These are phyloP conservation scores for Coreius guichenoti DNA, from an alignment of 2,797 vertebrate species.

Conservation along the genomic window DNA sequence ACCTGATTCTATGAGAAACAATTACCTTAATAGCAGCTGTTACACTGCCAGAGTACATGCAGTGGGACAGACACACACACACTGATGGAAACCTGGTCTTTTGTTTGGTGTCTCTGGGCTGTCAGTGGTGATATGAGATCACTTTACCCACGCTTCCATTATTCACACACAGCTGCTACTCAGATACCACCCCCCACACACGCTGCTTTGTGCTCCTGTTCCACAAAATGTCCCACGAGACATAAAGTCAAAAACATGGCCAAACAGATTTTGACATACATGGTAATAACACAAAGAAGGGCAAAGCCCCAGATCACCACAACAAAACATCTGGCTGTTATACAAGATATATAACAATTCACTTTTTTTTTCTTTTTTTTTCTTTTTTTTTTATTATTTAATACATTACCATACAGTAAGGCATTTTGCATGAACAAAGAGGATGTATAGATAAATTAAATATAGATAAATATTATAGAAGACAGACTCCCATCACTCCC, in stretches of 20 bases:
- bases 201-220: slow-evolving; percentile 29
- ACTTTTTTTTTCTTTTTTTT: background rate
- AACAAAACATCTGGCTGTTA: slow-evolving; percentile 7
- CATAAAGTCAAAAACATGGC: slow-evolving; percentile 2
- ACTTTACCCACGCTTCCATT: slow-evolving; percentile 78
- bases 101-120: slow-evolving; percentile 70
- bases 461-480: background rate
- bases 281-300: background rate
- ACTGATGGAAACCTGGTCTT: slow-evolving; percentile 67
- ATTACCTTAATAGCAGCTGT: slow-evolving; percentile 56
- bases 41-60: slow-evolving; percentile 45
- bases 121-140: slow-evolving; percentile 73
- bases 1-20: slow-evolving; percentile 31
- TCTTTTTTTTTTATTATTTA: background rate
- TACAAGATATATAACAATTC: background rate
- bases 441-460: background rate
- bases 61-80: slow-evolving; percentile 1
- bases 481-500: background rate
- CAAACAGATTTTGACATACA: slow-evolving; percentile 4
- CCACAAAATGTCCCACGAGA: slow-evolving; percentile 16
- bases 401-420: background rate
- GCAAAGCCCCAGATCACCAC: background rate
- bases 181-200: slow-evolving; percentile 41
- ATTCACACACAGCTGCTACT: slow-evolving; percentile 79
- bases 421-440: background rate